phyloP scores from a whole-genome alignment of 2,113 vertebrate genomes.

The Eulemur macaco region DNA sequence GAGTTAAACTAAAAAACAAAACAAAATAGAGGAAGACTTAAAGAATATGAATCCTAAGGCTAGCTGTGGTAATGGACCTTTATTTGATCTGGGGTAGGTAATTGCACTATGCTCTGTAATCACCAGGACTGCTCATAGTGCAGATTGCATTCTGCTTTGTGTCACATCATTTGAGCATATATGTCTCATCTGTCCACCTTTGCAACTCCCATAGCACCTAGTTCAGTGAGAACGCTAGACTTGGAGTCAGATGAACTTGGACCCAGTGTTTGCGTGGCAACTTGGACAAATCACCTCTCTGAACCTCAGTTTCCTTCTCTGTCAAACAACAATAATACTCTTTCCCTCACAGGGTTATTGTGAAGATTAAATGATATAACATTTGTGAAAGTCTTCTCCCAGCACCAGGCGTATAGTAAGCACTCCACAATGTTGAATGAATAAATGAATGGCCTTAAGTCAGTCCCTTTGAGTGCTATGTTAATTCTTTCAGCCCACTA shows the following conservation, averaged over 20 bases:
- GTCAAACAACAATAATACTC: conserved; percentile 42
- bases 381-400: conserved; percentile 52
- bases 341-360: not conserved
- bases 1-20: not conserved
- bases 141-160: conserved; percentile 25
- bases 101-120: conserved; percentile 19
- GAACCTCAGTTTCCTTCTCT: conserved; percentile 32
- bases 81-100: not conserved
- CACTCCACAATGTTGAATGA: conserved; percentile 32
- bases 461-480: conserved; percentile 39
- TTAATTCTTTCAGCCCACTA: conserved; percentile 48
- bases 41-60: conserved; percentile 31
- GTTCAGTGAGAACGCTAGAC: not conserved
- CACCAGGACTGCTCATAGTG: not conserved
- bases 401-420: conserved; percentile 37
- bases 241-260: not conserved
- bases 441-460: conserved; percentile 61
- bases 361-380: conserved; percentile 19
- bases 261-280: not conserved
- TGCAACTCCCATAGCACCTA: not conserved
- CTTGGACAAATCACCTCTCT: conserved; percentile 6
- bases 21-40: conserved; percentile 40
- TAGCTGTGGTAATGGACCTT: conserved; percentile 26
- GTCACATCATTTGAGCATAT: conserved; percentile 2
- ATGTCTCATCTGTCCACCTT: not conserved